Evolutionary conservation across 2,113 vertebrate species (phyloP).

Genomic region (Bubalus kerabau): DNA sequence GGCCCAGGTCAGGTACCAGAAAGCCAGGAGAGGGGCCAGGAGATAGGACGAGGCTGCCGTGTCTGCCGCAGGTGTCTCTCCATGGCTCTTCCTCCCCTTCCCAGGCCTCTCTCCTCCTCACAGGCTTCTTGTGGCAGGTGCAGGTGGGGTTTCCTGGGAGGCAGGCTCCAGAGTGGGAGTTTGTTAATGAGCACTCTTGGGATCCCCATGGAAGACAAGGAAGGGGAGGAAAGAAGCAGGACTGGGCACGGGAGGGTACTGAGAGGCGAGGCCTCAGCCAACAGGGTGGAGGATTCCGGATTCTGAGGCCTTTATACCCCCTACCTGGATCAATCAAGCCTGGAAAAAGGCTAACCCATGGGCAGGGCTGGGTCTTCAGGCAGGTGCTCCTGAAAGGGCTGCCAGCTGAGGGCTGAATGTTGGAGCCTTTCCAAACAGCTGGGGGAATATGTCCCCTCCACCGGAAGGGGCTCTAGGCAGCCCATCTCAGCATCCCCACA

Average conservation of each 20-base stretch:
- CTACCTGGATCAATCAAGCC: not conserved
- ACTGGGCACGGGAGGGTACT: not conserved
- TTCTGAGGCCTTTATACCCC: not conserved
- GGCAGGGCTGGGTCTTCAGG: not conserved
- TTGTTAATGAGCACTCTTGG: not conserved
- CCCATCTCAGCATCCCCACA: not conserved
- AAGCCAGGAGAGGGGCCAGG: accelerated
- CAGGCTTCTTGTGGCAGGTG: not conserved
- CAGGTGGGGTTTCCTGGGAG: too few species aligned
- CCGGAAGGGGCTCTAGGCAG: not conserved
- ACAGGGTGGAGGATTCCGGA: not conserved
- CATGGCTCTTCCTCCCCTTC: not conserved
- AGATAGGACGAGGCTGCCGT: accelerated
- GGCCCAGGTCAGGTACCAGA: not conserved
- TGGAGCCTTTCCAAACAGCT: not conserved
- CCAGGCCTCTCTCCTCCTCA: not conserved
- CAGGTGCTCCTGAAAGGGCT: accelerated
- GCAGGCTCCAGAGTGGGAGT: not conserved
- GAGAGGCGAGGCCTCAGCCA: accelerated
- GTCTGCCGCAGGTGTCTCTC: too few species aligned
- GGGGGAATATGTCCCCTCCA: accelerated
- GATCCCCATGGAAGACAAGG: too few species aligned
- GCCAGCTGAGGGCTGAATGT: not conserved
- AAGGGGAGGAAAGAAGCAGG: not conserved
- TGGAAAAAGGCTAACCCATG: too few species aligned